These are phyloP conservation scores for Formica selysi DNA, from an alignment of 1,140 invertebrate species.

Conservation along the genomic window DNA sequence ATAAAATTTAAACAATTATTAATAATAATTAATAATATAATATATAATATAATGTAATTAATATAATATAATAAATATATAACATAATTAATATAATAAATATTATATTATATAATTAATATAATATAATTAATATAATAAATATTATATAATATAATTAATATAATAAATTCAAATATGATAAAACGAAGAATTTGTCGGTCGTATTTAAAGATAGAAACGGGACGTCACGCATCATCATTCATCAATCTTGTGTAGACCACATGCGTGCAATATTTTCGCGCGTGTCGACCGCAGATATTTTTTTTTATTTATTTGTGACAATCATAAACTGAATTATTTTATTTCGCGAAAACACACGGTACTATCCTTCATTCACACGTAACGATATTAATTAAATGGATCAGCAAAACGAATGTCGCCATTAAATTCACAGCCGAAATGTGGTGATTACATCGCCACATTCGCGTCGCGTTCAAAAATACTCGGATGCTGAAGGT, in stretches of 20 bases:
- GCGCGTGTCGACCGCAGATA: background rate
- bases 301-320: slow-evolving; percentile 10
- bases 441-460: background rate
- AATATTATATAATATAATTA: background rate
- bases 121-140: too few relatives aligned
- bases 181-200: slow-evolving; percentile 13
- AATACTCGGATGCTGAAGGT: slow-evolving; percentile 6
- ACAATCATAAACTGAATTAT: slow-evolving; percentile 27
- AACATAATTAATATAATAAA: too few relatives aligned
- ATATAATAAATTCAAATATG: background rate
- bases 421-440: slow-evolving; percentile 44
- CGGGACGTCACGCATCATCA: background rate
- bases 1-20: too few relatives aligned
- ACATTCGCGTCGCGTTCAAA: slow-evolving; percentile 8
- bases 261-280: slow-evolving; percentile 30
- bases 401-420: slow-evolving; percentile 3
- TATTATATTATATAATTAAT: too few relatives aligned
- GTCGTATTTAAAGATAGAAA: background rate
- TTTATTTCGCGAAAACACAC: slow-evolving; percentile 26
- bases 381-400: slow-evolving; percentile 63
- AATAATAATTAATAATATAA: too few relatives aligned
- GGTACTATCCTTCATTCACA: background rate
- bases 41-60: too few relatives aligned
- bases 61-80: too few relatives aligned
- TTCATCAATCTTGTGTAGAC: slow-evolving; percentile 24